Conservation (phyloP, 2,797 vertebrate genomes). For the Austrolebias charrua region DNA sequence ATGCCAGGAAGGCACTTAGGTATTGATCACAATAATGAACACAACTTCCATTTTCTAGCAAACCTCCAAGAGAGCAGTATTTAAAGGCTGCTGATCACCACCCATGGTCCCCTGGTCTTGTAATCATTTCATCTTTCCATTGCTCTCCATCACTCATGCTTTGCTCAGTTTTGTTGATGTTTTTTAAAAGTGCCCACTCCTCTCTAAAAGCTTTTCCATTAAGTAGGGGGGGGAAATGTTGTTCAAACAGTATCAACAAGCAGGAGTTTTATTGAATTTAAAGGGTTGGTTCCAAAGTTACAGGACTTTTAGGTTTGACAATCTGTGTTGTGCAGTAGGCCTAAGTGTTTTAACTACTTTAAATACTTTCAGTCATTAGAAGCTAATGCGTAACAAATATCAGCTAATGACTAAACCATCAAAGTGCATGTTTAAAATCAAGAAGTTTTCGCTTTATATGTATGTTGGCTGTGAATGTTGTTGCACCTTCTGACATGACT, state of each 20-base stretch:
- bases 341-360: conserved; percentile 19
- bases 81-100: conserved; percentile 73
- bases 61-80: conserved; percentile 63
- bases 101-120: conserved; percentile 13
- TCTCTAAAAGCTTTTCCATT: conserved; percentile 47
- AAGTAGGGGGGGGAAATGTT: conserved; percentile 24
- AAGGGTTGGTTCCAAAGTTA: conserved; percentile 11
- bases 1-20: conserved; percentile 81
- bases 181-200: conserved; percentile 30
- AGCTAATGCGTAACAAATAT: not conserved
- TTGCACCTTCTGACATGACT: too few relatives aligned
- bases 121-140: conserved; percentile 53
- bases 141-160: conserved; percentile 32
- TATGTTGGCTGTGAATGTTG: conserved; percentile 1
- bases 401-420: not conserved
- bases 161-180: conserved; percentile 43
- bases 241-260: conserved; percentile 47
- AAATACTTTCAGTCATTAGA: not conserved
- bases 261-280: conserved; percentile 43
- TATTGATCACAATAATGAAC: conserved; percentile 74
- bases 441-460: not conserved
- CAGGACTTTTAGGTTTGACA: conserved; percentile 27
- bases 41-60: conserved; percentile 62
- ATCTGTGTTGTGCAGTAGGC: conserved; percentile 10
- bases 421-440: not conserved